Evolutionary conservation across 2,888 invertebrate species (phyloP).

Genomic region (Vannuccia rotundouncinata): DNA sequence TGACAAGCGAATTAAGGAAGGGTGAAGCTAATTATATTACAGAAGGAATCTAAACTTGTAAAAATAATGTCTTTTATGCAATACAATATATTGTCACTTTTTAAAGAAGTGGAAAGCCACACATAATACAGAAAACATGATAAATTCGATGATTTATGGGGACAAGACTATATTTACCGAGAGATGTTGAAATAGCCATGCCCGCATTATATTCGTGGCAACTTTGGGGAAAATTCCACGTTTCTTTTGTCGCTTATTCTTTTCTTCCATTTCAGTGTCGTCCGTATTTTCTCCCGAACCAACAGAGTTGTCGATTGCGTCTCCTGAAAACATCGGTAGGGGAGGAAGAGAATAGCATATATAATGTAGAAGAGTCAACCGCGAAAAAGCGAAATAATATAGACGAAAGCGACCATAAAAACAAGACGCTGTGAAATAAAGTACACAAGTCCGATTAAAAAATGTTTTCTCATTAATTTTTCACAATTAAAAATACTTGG

Average conservation of each 20-base stretch:
- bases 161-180: conserved; percentile 67
- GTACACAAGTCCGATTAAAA: not conserved
- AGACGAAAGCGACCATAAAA: not conserved
- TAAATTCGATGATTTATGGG: not conserved
- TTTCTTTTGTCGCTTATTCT: conserved; percentile 98
- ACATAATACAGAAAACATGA: not conserved
- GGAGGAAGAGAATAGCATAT: not conserved
- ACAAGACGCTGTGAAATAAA: not conserved
- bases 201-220: conserved; percentile 98
- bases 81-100: not conserved
- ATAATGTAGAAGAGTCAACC: not conserved
- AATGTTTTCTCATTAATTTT: conserved; percentile 22
- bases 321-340: conserved; percentile 64
- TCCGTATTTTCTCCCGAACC: conserved; percentile 91
- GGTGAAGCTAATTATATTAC: not conserved
- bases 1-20: conserved; percentile 51
- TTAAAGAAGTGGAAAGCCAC: not conserved
- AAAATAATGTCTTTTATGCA: not conserved
- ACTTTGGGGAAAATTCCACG: conserved; percentile 99
- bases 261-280: conserved; percentile 89
- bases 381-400: not conserved
- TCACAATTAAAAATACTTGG: not conserved
- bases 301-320: conserved; percentile 74
- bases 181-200: conserved; percentile 99
- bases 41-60: not conserved